Evolutionary conservation across 2,113 vertebrate species (phyloP).

Genomic region (Myocastor coypus): DNA sequence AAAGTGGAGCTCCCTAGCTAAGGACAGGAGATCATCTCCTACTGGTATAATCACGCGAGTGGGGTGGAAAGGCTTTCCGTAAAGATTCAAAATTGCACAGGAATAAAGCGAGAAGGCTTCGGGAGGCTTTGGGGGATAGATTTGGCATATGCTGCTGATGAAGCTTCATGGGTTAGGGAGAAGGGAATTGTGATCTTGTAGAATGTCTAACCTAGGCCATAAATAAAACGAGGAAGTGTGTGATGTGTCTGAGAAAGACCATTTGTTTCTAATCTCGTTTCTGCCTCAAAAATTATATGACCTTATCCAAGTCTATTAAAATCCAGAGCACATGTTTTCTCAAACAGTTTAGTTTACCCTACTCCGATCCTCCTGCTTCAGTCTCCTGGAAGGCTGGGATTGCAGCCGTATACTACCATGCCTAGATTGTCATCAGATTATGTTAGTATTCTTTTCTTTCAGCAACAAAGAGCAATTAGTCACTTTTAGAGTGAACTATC

Average conservation of each 20-base stretch:
- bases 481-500: not conserved
- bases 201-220: not conserved
- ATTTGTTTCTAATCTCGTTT: conserved; percentile 56
- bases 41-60: not conserved
- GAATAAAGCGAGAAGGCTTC: conserved; percentile 13
- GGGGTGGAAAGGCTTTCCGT: conserved; percentile 9
- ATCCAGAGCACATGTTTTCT: not conserved
- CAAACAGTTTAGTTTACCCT: not conserved
- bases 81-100: not conserved
- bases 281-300: not conserved
- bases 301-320: conserved; percentile 37
- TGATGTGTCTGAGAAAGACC: conserved; percentile 44
- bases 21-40: not conserved
- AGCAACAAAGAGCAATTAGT: conserved; percentile 8
- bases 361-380: not conserved
- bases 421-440: not conserved
- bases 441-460: not conserved
- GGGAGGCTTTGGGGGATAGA: not conserved
- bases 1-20: not conserved
- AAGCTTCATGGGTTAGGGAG: not conserved
- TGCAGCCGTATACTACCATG: not conserved
- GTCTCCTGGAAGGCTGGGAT: not conserved
- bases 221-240: not conserved
- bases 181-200: conserved; percentile 19
- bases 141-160: conserved; percentile 23